Evolutionary conservation across 2,888 invertebrate genomes (phyloP), one percentile per base, ranked within the genome.

Genomic region (Geotrupes spiniger): DNA sequence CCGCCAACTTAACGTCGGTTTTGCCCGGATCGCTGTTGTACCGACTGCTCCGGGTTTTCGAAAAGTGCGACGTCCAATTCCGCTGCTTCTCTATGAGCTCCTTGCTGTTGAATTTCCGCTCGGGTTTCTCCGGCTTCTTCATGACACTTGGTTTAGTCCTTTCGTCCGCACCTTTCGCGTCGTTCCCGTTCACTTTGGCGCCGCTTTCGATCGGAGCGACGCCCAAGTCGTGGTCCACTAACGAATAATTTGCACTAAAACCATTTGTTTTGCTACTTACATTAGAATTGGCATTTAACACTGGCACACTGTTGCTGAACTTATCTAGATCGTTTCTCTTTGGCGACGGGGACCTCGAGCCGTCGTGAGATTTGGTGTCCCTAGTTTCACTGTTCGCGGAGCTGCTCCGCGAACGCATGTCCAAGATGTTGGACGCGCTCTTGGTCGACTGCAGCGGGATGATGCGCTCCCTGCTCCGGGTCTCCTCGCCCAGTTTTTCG

Each of bases 21-120:
- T 78, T 80, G 68, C 81, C 82, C 6, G 81, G 81, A 71, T 84
- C 84, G 63, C 83, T 82, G 60, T 81, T 80, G 51, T 78, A 78
- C 47, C 82, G 76, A 56, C 75, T 74, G 14, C 55, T 79, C 58
- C 86, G 82, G 41, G 86, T 80, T 76, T 89, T 90, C 50, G 87
- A 87, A 70, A 92, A 93, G 73, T 91, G 92, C 51, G 90, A 88
- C 21, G 92, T 92, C 92, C 92, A 93, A 74, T 92, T 93, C 67
- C 87, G 85, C 68, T 92, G 92, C 64, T 92, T 90, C 72, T 91
- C 92, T 59, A 92, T 92, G 45, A 92, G 76, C 70, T 92, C 91
- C 59, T 90, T 87, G 53, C 89, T 89, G 63, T 83, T 85, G 62
- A 89, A 85, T 64, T 87, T 85, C 46, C 89, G 77, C 68, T 91